Conservation (phyloP, 1,140 invertebrate species). For the Drosophila lacteicornis region DNA sequence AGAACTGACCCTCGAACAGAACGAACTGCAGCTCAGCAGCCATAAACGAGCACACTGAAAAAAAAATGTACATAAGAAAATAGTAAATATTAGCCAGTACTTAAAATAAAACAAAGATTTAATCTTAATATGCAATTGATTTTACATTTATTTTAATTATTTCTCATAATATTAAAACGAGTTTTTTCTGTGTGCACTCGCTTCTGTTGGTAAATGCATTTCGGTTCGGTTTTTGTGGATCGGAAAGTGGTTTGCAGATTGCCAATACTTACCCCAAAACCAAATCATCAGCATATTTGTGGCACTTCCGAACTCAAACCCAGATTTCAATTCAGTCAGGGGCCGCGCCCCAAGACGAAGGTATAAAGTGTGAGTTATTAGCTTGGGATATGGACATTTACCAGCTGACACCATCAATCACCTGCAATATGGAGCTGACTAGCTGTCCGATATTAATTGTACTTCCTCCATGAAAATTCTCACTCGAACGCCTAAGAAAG, state of each 20-base stretch:
- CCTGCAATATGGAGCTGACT: constrained; percentile 31
- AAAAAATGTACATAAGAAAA: not conserved
- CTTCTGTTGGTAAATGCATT: constrained; percentile 17
- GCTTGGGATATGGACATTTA: constrained; percentile 2
- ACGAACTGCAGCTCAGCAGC: not conserved
- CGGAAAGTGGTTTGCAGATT: constrained; percentile 13
- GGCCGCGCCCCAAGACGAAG: not conserved
- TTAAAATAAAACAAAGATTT: too few relatives aligned
- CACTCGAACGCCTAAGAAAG: not conserved
- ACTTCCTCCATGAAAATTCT: constrained; percentile 14
- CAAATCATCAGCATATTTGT: constrained; percentile 43
- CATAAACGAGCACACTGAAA: not conserved
- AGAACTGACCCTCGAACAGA: constrained; percentile 4
- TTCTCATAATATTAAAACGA: not conserved
- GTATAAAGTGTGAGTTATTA: constrained; percentile 15
- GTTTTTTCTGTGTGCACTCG: not conserved
- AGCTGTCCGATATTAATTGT: constrained; percentile 28
- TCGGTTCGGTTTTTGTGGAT: constrained; percentile 27
- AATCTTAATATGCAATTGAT: too few relatives aligned
- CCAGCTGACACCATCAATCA: constrained; percentile 30
- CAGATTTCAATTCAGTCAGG: not conserved
- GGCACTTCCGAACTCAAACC: constrained; percentile 3
- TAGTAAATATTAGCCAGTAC: too few relatives aligned
- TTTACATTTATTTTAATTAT: not conserved
- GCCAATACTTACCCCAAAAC: constrained; percentile 17